phyloP scores from a whole-genome alignment of 1,140 invertebrate species.

The Caenorhabditis latens region DNA sequence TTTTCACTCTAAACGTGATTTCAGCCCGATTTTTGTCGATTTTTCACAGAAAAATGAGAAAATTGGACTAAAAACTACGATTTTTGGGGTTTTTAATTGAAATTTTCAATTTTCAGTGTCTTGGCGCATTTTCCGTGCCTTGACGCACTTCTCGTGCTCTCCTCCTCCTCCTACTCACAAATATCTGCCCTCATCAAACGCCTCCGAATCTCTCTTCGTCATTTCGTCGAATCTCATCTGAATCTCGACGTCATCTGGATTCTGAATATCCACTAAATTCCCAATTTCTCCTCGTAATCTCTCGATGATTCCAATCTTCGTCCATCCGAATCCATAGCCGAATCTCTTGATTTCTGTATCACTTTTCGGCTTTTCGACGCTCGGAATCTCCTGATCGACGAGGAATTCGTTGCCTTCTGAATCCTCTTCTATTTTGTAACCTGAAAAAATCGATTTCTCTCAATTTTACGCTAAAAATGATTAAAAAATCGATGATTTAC shows the following conservation, averaged over 20 bases:
- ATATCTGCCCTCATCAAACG: conserved; percentile 55
- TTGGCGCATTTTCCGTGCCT: too few species aligned
- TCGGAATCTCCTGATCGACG: conserved; percentile 1
- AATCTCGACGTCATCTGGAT: conserved; percentile 45
- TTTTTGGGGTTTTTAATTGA: too few species aligned
- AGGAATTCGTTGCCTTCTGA: conserved; percentile 6
- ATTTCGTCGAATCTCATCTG: not conserved
- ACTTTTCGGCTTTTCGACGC: not conserved
- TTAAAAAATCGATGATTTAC: not conserved
- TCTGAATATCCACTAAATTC: conserved; percentile 49
- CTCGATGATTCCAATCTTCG: conserved; percentile 55
- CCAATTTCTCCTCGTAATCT: conserved; percentile 50
- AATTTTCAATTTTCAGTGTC: too few species aligned
- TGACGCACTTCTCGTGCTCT: too few species aligned
- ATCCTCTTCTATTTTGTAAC: conserved; percentile 17
- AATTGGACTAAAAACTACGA: too few species aligned
- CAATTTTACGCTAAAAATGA: not conserved
- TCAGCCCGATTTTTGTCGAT: too few species aligned
- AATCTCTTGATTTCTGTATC: not conserved
- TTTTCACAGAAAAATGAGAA: too few species aligned
- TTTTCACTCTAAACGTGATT: too few species aligned
- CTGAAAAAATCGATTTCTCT: not conserved
- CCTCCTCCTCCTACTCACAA: too few species aligned
- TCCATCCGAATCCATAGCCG: conserved; percentile 64
- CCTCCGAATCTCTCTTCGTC: not conserved